Base-by-base conservation (phyloP, 2,888 invertebrate species). In the Metalampra italica region DNA sequence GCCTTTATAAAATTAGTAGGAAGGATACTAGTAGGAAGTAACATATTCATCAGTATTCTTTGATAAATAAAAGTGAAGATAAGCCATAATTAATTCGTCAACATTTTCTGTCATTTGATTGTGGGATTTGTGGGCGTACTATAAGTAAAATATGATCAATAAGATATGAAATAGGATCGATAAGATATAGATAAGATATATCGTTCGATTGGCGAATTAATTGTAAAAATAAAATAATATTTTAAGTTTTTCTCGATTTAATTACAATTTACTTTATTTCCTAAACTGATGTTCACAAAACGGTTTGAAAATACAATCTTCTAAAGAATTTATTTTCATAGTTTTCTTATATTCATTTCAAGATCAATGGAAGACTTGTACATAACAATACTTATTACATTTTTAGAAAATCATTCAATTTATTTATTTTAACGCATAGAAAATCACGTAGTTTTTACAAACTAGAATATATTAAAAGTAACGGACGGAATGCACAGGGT, bases 401-500 rank as follows among this genome's bases (percentile, higher is more conserved):
- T 36, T 36, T 32, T 2, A 32, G n/a, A 9, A 4, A 32, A 32
- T 11, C 2, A 36, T 36, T 36, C n/a, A n/a, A 32, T 9, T 11
- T 2, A n/a, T 36, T 36, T 7, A 36, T 36, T 36, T 32, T 7
- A 36, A 36, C 15, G 3, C 3, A 39, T 14, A 14, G 7, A 15
- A 14, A 15, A 43, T 43, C 32, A 39, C 39, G 39, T 30, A 45
- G 8, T 32, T 15, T 15, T 32, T 40, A 40, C n/a, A 45, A 38
- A 14, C 22, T 39, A 38, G 12, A 29, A 15, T 29, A 29, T 29
- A 39, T 13, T 38, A 45, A 32, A 40, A n/a, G 13, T 14, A 47
- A 53, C 66, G 78, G 78, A 78, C 73, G 77, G 76, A 72, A 63
- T 57, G 45, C 45, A 53, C 49, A 53, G 12, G 12, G 43, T 49